Conservation (phyloP, 37 sponge, comb jelly and placozoan genomes). For the Axinella damicornis region DNA sequence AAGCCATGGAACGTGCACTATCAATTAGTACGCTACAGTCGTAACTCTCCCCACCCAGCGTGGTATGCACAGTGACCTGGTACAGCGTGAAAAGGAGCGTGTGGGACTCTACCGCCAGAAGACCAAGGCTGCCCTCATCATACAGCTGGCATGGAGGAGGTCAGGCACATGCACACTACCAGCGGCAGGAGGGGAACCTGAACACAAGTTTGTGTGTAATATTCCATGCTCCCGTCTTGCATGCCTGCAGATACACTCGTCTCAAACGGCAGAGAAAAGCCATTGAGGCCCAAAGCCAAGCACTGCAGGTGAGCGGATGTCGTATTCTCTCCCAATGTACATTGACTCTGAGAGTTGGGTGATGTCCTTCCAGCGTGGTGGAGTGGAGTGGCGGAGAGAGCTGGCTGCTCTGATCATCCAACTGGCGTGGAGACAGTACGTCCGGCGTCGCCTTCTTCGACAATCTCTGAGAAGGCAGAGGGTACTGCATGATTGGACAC, state of each 20-base stretch:
- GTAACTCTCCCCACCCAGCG: not conserved
- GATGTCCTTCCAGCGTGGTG: constrained; percentile 45
- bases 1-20: too few relatives aligned
- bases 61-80: constrained; percentile 45
- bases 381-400: constrained; percentile 85
- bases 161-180: not conserved
- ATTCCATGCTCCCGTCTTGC: too few relatives aligned
- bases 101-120: constrained; percentile 64
- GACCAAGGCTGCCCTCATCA: constrained; percentile 87
- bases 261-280: constrained; percentile 12
- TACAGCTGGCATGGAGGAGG: constrained; percentile 93
- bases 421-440: constrained; percentile 92
- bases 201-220: too few relatives aligned
- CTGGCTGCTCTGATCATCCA: constrained; percentile 95
- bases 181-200: too few relatives aligned
- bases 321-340: too few relatives aligned
- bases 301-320: constrained; percentile 24
- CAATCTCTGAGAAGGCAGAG: constrained; percentile 51
- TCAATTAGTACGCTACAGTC: too few relatives aligned
- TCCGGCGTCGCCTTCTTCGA: constrained; percentile 60
- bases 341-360: not conserved
- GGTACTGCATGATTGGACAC: constrained; percentile 90
- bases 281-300: constrained; percentile 18
- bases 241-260: constrained; percentile 27
- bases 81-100: constrained; percentile 68